Conservation (phyloP, 1,140 invertebrate species). For the Thalassaphorura encarpata region DNA sequence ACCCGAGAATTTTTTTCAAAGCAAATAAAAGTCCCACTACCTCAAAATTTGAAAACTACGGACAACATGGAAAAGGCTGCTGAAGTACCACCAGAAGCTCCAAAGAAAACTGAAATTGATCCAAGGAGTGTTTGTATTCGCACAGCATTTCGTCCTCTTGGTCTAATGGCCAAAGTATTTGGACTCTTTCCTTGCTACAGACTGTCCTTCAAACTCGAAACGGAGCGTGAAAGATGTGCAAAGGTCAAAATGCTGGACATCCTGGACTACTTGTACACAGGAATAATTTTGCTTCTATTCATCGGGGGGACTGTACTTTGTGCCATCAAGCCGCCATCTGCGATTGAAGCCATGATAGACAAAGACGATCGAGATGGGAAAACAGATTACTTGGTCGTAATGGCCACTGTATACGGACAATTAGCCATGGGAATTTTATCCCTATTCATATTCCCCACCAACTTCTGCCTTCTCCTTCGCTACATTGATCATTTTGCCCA, state of each 20-base stretch:
- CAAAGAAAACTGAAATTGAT: no score
- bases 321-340: neutral
- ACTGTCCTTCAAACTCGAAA: slow-evolving; percentile 8
- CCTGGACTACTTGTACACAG: slow-evolving; percentile 21
- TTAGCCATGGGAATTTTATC: slow-evolving; percentile 9
- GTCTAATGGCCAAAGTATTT: slow-evolving; percentile 17
- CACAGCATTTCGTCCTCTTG: slow-evolving; percentile 15
- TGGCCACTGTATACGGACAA: neutral
- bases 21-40: no score
- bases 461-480: neutral
- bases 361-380: neutral
- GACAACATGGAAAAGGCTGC: no score
- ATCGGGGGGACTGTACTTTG: slow-evolving; percentile 17
- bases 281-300: neutral
- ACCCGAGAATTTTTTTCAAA: no score
- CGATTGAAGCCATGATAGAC: neutral
- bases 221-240: neutral
- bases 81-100: no score
- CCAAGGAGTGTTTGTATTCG: no score
- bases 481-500: slow-evolving; percentile 17
- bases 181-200: slow-evolving; percentile 25
- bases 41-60: no score
- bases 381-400: slow-evolving; percentile 13
- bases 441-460: slow-evolving; percentile 21
- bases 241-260: slow-evolving; percentile 6